A percentile compares a stretch with the other conserved stretches of the same genome.
phyloP scores from a whole-genome alignment of 2,797 vertebrate species.

The Thalassophryne amazonica region DNA sequence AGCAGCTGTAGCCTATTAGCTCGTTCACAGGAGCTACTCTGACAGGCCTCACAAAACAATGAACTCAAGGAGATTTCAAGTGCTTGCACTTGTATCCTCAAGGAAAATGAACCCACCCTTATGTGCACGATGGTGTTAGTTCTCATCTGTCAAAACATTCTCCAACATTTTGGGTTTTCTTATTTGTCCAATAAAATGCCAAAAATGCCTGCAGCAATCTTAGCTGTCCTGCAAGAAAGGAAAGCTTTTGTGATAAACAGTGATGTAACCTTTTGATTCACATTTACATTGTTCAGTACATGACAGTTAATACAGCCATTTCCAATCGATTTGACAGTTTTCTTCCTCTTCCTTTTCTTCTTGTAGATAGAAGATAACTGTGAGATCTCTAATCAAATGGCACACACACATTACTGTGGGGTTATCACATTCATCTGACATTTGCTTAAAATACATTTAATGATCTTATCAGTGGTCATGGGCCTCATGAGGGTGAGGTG shows the following conservation, averaged over 20 bases:
- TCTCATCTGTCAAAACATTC: conserved; percentile 16
- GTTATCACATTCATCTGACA: conserved; percentile 1
- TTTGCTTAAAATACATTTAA: neutral
- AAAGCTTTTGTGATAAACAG: conserved; percentile 11
- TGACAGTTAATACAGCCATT: conserved; percentile 39
- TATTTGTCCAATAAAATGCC: conserved; percentile 9
- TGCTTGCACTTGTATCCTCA: neutral
- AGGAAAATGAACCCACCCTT: conserved; percentile 20
- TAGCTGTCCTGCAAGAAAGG: conserved; percentile 6
- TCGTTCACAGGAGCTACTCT: neutral
- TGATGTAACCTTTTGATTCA: conserved; percentile 13
- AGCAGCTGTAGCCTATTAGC: neutral
- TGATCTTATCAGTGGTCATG: no score
- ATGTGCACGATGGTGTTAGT: conserved; percentile 15
- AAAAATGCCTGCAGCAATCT: conserved; percentile 18
- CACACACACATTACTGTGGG: neutral
- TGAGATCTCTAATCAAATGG: conserved; percentile 9
- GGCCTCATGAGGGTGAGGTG: no score
- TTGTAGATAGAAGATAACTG: neutral
- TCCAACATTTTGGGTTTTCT: conserved; percentile 4
- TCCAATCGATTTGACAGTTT: conserved; percentile 16
- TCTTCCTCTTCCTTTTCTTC: neutral
- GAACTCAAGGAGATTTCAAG: neutral
- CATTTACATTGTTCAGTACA: conserved; percentile 11
- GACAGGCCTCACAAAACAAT: neutral